These are phyloP conservation scores for Lithosia quadra DNA, from an alignment of 2,888 invertebrate genomes.

Conservation along the genomic window DNA sequence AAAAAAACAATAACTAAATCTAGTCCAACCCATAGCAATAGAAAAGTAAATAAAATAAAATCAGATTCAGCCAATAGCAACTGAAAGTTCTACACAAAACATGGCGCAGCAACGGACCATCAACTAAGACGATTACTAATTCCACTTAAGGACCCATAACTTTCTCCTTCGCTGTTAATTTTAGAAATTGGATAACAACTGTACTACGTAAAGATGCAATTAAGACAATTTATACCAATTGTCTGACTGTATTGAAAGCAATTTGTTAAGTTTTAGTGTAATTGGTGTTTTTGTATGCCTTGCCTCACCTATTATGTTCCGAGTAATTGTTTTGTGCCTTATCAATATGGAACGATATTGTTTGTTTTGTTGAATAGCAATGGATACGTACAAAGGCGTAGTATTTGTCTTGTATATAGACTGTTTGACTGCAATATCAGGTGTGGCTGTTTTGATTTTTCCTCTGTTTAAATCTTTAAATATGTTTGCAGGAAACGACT, in stretches of 20 bases:
- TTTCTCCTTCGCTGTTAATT: conserved; percentile 40
- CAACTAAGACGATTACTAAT: conserved; percentile 17
- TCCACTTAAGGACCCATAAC: conserved; percentile 37
- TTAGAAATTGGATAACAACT: conserved; percentile 48
- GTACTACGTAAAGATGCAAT: conserved; percentile 39
- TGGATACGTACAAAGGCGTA: neutral
- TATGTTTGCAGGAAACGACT: neutral
- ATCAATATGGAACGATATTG: conserved; percentile 5
- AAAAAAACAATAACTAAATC: neutral
- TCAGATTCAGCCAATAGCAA: conserved; percentile 3
- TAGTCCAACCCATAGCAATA: neutral
- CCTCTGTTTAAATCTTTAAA: neutral
- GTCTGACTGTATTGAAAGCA: conserved; percentile 33
- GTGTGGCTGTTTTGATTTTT: neutral
- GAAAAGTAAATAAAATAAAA: neutral
- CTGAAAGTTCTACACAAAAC: conserved; percentile 11
- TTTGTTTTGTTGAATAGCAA: neutral
- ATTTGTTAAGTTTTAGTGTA: conserved; percentile 48
- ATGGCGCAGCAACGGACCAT: conserved; percentile 7
- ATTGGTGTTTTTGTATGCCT: conserved; percentile 36
- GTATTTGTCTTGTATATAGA: neutral
- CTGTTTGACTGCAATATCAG: neutral
- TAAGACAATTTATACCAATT: conserved; percentile 46
- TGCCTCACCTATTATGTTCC: conserved; percentile 8
- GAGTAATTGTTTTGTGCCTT: conserved; percentile 11